Evolutionary conservation across 2,113 vertebrate species (phyloP).

Genomic region (Ramphastos sulfuratus): DNA sequence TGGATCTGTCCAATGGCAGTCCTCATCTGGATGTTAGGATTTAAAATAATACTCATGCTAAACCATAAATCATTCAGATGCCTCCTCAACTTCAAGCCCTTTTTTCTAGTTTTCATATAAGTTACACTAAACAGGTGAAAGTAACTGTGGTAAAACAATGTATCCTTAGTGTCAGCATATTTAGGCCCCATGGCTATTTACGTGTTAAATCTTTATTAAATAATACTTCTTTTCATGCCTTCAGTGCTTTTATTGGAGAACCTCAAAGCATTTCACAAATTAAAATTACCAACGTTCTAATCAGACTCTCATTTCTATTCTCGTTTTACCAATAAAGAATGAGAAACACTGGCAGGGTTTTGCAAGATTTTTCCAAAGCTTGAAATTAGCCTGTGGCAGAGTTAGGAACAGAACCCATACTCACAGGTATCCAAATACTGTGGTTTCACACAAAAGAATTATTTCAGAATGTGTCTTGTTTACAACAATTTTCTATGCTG

Average conservation of each 20-base stretch:
- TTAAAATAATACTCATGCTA: background rate
- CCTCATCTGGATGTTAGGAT: background rate
- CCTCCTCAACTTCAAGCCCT: background rate
- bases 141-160: background rate
- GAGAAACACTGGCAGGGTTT: background rate
- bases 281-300: background rate
- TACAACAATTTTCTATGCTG: conserved; percentile 3
- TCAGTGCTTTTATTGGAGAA: background rate
- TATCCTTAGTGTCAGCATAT: background rate
- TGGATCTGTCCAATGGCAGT: background rate
- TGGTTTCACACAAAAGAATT: background rate
- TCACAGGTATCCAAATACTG: background rate
- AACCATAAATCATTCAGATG: background rate
- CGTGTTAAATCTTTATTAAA: background rate
- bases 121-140: background rate
- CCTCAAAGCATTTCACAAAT: background rate
- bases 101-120: background rate
- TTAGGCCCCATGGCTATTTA: background rate
- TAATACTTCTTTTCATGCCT: background rate
- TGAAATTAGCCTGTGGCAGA: background rate
- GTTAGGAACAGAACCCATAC: background rate
- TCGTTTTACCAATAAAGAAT: background rate
- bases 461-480: background rate
- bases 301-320: background rate
- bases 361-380: background rate